A percentile compares a stretch with the other conserved stretches of the same genome.
Conservation (phyloP, 2,113 vertebrate genomes). For the Podilymbus podiceps region DNA sequence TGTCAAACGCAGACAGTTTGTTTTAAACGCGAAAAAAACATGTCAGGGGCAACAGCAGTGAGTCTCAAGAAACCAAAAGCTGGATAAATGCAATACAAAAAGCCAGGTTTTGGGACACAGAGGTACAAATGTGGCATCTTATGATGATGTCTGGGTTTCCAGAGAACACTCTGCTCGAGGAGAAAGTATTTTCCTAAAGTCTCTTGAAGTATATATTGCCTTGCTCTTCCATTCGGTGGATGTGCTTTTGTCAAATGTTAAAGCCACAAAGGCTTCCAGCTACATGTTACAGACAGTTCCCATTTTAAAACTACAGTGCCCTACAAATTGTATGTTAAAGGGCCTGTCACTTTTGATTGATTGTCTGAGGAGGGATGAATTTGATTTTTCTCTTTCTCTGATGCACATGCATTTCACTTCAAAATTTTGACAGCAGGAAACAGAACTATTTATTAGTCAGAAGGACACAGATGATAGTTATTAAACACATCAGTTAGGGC, state of each 20-base stretch:
- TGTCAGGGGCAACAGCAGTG: neutral
- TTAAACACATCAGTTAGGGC: conserved; percentile 71
- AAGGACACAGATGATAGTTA: conserved; percentile 81
- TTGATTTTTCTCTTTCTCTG: conserved; percentile 81
- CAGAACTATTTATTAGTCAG: conserved; percentile 73
- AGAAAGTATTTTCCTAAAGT: neutral
- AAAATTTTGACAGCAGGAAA: conserved; percentile 81
- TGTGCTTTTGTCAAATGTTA: neutral
- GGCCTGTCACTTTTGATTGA: conserved; percentile 89
- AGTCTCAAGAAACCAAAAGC: neutral
- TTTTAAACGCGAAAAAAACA: neutral
- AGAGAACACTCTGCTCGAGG: neutral
- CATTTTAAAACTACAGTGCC: conserved; percentile 79
- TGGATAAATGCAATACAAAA: neutral
- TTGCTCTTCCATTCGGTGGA: neutral
- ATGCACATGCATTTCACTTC: conserved; percentile 64
- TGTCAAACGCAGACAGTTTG: neutral
- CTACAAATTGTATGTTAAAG: conserved; percentile 81
- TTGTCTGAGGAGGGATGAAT: conserved; percentile 82
- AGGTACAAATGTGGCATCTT: neutral
- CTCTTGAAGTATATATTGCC: neutral
- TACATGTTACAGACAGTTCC: conserved; percentile 77
- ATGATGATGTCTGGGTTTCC: neutral
- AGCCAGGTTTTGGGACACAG: neutral
- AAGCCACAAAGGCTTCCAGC: conserved; percentile 73